Conservation (phyloP, 1,140 invertebrate species). For the Orius laevigatus region DNA sequence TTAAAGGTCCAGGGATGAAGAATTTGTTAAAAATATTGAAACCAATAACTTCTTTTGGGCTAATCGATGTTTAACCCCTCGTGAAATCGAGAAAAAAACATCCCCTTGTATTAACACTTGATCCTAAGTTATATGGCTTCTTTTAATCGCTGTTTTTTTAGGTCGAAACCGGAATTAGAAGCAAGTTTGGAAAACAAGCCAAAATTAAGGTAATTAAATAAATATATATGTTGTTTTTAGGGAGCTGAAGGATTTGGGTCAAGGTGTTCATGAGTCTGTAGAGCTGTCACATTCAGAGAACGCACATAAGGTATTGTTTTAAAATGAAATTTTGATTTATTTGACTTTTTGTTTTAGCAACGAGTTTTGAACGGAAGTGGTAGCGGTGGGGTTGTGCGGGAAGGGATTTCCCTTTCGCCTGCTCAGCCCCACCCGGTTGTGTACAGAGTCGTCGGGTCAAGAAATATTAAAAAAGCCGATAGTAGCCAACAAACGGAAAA, state of each 20-base stretch:
- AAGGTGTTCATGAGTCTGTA: conserved; percentile 16
- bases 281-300: conserved; percentile 19
- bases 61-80: too few species aligned
- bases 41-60: too few species aligned
- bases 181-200: background rate
- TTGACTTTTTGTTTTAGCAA: conserved; percentile 2
- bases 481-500: conserved; percentile 40
- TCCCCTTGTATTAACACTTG: too few species aligned
- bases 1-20: too few species aligned
- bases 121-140: too few species aligned
- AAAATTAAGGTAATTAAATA: conserved; percentile 15
- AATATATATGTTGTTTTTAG: background rate
- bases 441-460: conserved; percentile 30
- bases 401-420: conserved; percentile 25
- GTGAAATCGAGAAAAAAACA: too few species aligned
- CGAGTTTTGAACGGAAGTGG: conserved; percentile 28
- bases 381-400: conserved; percentile 30
- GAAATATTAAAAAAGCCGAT: conserved; percentile 37
- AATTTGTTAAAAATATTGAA: too few species aligned
- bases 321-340: background rate
- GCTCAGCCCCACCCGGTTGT: conserved; percentile 28
- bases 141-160: too few species aligned
- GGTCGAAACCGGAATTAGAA: too few species aligned
- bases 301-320: background rate
- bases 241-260: conserved; percentile 12